These are phyloP conservation scores for Idaea straminata DNA, from an alignment of 2,888 invertebrate species.

Conservation along the genomic window DNA sequence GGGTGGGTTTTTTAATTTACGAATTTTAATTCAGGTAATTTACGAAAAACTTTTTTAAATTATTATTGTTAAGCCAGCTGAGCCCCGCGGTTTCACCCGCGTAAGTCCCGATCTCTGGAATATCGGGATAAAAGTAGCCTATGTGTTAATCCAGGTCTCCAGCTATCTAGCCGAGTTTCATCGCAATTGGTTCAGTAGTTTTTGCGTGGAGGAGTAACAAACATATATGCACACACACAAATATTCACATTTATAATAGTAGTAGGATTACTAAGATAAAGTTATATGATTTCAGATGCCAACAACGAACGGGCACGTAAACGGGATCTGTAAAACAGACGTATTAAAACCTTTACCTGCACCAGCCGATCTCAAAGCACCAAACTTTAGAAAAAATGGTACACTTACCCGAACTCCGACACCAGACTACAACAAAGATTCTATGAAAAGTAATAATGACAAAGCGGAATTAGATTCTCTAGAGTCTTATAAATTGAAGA, in stretches of 20 bases:
- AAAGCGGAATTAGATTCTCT: conserved; percentile 87
- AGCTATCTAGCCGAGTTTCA: too few relatives aligned
- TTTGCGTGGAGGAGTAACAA: too few relatives aligned
- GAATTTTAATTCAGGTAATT: too few relatives aligned
- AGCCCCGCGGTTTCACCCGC: too few relatives aligned
- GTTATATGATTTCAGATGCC: conserved; percentile 57
- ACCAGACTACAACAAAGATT: conserved; percentile 65
- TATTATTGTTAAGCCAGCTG: too few relatives aligned
- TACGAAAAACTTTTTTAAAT: too few relatives aligned
- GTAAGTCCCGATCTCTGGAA: too few relatives aligned
- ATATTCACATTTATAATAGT: background rate
- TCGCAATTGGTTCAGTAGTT: too few relatives aligned
- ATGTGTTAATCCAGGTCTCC: too few relatives aligned
- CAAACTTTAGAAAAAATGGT: conserved; percentile 58
- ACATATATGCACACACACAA: too few relatives aligned
- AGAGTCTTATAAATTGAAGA: conserved; percentile 86
- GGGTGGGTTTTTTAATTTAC: too few relatives aligned
- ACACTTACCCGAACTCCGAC: conserved; percentile 62
- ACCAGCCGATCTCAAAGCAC: conserved; percentile 42
- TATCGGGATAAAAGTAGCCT: too few relatives aligned
- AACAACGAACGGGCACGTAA: conserved; percentile 53
- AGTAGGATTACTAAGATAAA: background rate
- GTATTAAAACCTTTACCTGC: conserved; percentile 34
- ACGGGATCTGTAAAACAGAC: conserved; percentile 48
- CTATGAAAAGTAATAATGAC: conserved; percentile 43